Evolutionary conservation across 2,113 vertebrate genomes (phyloP).

Genomic region (Daphoenositta chrysoptera): DNA sequence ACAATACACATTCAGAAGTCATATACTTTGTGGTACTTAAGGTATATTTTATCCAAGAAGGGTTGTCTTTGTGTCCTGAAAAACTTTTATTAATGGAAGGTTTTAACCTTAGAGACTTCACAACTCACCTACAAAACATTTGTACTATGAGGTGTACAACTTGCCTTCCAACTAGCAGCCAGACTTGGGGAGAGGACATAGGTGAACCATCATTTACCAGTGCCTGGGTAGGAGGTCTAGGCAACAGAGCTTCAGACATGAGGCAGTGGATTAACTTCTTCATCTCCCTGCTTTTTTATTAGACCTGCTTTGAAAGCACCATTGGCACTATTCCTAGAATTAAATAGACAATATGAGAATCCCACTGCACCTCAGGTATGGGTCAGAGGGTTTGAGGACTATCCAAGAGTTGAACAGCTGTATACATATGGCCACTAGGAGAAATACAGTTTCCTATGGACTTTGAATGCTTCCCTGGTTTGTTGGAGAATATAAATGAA

Average conservation of each 20-base stretch:
- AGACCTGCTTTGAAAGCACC: neutral
- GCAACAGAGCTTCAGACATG: neutral
- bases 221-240: neutral
- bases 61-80: fast-evolving
- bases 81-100: neutral
- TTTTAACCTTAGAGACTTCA: neutral
- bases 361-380: neutral
- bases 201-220: neutral
- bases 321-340: neutral
- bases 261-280: neutral
- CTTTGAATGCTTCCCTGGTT: neutral
- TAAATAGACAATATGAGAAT: neutral
- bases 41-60: neutral
- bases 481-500: neutral
- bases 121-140: neutral
- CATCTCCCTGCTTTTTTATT: neutral
- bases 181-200: neutral
- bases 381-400: neutral
- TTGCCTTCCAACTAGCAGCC: neutral
- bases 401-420: neutral
- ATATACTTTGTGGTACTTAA: neutral
- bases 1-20: neutral
- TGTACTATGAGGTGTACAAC: neutral
- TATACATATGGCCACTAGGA: neutral
- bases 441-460: neutral